A percentile compares a stretch with the other conserved stretches of the same genome.
phyloP scores from a whole-genome alignment of 2,888 invertebrate species.

The Punctoribates punctum region DNA sequence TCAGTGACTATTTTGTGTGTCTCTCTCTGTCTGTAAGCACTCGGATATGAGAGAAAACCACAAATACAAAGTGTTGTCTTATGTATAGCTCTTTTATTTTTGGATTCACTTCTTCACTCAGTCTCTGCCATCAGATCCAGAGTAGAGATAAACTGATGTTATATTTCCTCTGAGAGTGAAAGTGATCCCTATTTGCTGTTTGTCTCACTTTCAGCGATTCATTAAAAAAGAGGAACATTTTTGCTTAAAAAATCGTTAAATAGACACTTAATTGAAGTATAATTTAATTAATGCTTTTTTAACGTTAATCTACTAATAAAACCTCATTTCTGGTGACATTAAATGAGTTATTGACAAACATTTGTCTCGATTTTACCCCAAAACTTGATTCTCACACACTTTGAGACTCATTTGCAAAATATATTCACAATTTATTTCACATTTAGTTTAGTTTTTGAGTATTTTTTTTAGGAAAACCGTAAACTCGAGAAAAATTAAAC shows the following conservation, averaged over 20 bases:
- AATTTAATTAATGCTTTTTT: not conserved
- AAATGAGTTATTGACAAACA: not conserved
- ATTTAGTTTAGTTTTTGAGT: too few species aligned
- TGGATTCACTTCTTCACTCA: not conserved
- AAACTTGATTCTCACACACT: too few species aligned
- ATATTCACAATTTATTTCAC: too few species aligned
- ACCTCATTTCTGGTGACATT: not conserved
- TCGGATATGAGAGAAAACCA: not conserved
- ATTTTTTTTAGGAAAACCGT: too few species aligned
- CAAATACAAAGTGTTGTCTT: not conserved
- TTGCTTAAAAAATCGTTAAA: not conserved
- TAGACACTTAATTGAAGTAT: not conserved
- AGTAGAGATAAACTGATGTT: not conserved
- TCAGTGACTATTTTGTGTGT: not conserved
- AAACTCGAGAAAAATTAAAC: too few species aligned
- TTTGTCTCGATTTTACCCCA: too few species aligned
- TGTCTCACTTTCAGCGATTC: not conserved
- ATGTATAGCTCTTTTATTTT: not conserved
- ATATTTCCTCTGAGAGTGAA: conserved; percentile 2
- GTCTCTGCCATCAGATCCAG: not conserved
- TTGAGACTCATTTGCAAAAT: too few species aligned
- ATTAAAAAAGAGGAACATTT: not conserved
- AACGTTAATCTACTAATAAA: not conserved
- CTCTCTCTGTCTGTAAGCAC: not conserved
- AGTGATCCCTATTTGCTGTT: not conserved